Base-by-base conservation (phyloP, 2,113 vertebrate genomes). In the Casuarius casuarius region DNA sequence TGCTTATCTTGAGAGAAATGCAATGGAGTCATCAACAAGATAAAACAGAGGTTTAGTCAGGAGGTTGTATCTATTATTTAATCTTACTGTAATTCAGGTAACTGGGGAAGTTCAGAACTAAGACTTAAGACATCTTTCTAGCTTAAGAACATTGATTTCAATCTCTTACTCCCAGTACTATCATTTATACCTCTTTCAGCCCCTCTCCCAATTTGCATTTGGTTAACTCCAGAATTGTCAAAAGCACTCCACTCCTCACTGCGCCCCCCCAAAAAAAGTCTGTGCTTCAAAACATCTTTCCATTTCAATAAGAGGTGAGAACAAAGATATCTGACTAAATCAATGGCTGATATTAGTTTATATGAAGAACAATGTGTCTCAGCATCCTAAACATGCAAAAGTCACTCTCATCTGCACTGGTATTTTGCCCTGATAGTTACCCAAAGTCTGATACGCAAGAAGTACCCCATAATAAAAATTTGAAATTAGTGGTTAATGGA, bases 401-500 rank as follows among this genome's bases (percentile, higher is more conserved):
- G 56, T 87, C 58, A 71, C 58, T 65, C 48, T 33, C 17, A 38
- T 8, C 65, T 79, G 48, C 23, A 54, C 19, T 18, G 14, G 23
- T 49, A 76, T 84, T 92, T 84, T 82, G 40, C 28, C 63, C 74
- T 38, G 44, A 70, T 62, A 82, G 56, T 89, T 84, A 83, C 31
- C 73, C 67, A 33, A 58, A 20, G 71, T 58, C 52, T 96, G 90
- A 96, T 77, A 94, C 8, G 26, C 67, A 87, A 83, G 77, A 89
- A 85, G 66, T 38, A 92, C 65, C 74, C 74, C 94, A 5, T 89
- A 96, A 94, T 72, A 94, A 87, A 75, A 74, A 70, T 35, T 0
- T 65, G 12, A 76, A 92, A 89, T 21, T 52, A 87, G 40, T 91
- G n/a, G 58, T 92, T 94, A 89, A 62, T 66, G 90, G 42, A 94